Evolutionary conservation across 2,888 invertebrate genomes (phyloP).

Genomic region (Diploptera punctata): DNA sequence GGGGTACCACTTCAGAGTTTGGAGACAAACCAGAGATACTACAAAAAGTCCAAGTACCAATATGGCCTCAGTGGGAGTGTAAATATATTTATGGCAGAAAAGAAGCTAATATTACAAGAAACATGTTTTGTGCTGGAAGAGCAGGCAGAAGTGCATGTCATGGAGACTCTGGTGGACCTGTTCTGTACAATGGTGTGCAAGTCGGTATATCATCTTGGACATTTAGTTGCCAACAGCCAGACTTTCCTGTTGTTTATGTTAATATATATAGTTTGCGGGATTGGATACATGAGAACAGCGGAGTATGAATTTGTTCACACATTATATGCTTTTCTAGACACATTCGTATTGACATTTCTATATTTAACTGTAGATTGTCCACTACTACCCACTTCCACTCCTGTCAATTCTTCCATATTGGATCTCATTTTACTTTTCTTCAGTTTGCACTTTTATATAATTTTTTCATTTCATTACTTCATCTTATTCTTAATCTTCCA

Average conservation of each 20-base stretch:
- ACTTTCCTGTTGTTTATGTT: background rate
- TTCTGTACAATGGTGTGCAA: background rate
- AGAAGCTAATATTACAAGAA: background rate
- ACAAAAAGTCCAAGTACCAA: background rate
- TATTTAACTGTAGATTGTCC: too few relatives aligned
- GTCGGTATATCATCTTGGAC: background rate
- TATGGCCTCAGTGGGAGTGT: background rate
- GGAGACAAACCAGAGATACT: background rate
- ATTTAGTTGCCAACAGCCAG: background rate
- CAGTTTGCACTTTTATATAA: too few relatives aligned
- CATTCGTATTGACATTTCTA: too few relatives aligned
- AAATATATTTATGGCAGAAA: background rate
- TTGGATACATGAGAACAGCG: background rate
- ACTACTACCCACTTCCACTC: too few relatives aligned
- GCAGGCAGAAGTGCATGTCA: background rate
- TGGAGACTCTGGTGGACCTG: background rate
- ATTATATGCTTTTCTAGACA: too few relatives aligned
- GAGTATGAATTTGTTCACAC: background rate
- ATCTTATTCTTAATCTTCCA: too few relatives aligned
- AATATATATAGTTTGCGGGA: background rate
- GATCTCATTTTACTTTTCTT: too few relatives aligned
- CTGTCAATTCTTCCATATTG: too few relatives aligned
- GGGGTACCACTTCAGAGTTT: background rate
- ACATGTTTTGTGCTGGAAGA: background rate
- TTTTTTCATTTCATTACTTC: too few relatives aligned